These are phyloP conservation scores for Microplitis manilae DNA, from an alignment of 2,888 invertebrate genomes.

Conservation along the genomic window DNA sequence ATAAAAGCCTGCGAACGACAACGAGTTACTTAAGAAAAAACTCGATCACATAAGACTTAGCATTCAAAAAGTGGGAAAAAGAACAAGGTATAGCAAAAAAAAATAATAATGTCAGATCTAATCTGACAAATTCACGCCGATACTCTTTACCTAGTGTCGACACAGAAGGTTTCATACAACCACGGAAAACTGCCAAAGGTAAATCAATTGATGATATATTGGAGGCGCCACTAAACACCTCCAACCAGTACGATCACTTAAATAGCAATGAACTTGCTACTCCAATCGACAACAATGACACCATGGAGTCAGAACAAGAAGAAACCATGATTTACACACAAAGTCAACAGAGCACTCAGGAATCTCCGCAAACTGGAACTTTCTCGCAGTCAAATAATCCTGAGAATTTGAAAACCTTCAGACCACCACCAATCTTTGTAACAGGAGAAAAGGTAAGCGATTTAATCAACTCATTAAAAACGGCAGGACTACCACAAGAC, in stretches of 20 bases:
- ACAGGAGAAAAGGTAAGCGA: not conserved
- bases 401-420: not conserved
- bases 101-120: not conserved
- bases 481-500: not conserved
- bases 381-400: not conserved
- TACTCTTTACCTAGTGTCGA: not conserved
- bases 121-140: not conserved
- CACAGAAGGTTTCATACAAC: not conserved
- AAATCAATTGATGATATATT: not conserved
- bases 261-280: not conserved
- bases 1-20: not conserved
- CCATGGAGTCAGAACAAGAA: not conserved
- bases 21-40: not conserved
- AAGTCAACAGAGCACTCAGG: not conserved
- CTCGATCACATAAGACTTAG: not conserved
- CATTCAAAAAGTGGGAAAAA: not conserved
- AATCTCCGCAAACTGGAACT: not conserved
- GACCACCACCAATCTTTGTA: not conserved
- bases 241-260: not conserved
- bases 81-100: too few species aligned
- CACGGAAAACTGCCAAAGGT: not conserved
- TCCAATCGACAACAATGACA: not conserved
- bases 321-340: not conserved
- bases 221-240: not conserved
- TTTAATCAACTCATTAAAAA: not conserved